Conservation (phyloP, 2,797 vertebrate species). For the Galago senegalensis region DNA sequence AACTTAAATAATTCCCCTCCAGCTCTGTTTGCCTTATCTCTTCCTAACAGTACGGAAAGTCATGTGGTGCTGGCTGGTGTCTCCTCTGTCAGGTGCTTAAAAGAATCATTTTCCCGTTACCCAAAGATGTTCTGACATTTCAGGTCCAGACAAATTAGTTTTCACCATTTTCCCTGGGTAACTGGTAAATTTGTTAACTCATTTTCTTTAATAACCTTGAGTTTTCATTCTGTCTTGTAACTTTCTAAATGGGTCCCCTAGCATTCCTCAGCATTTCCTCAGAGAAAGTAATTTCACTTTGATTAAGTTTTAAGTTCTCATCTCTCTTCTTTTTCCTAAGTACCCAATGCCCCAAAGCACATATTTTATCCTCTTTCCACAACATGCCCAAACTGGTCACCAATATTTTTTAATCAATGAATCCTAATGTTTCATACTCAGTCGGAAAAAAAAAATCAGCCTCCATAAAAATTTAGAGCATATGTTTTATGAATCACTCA, state of each 20-base stretch:
- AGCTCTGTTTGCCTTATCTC: background rate
- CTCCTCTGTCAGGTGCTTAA: background rate
- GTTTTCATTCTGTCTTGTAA: background rate
- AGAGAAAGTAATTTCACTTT: background rate
- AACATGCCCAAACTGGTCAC: background rate
- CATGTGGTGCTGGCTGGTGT: rapidly evolving
- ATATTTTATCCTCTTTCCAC: background rate
- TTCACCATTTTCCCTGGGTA: background rate
- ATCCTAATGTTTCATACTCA: background rate
- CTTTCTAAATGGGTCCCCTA: background rate
- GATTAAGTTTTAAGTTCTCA: background rate
- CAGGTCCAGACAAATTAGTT: background rate
- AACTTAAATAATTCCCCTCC: background rate
- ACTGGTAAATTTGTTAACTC: background rate
- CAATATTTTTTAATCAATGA: background rate
- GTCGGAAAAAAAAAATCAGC: background rate
- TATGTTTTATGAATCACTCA: background rate
- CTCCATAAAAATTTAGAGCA: background rate
- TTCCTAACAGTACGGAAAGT: too few species aligned
- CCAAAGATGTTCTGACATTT: background rate
- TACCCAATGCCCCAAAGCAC: background rate
- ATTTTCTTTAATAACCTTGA: background rate
- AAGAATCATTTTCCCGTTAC: background rate
- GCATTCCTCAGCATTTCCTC: background rate
- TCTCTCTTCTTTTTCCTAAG: background rate